These are phyloP conservation scores for Poecilia latipinna DNA, from an alignment of 2,113 vertebrate genomes.

Conservation along the genomic window DNA sequence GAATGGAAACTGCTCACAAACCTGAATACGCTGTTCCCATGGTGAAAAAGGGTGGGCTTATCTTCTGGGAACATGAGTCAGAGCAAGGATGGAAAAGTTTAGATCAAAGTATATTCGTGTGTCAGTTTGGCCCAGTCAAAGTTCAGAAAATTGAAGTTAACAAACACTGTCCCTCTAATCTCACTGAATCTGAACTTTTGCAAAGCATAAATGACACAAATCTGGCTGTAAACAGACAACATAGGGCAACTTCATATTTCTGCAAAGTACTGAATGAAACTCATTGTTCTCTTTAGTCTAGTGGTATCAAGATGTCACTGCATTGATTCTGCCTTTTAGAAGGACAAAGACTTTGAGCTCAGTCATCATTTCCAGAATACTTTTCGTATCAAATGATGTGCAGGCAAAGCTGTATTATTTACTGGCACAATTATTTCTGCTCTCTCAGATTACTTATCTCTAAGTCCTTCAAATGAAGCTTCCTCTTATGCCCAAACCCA, in stretches of 20 bases:
- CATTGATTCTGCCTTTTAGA: conserved; percentile 9
- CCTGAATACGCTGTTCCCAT: not conserved
- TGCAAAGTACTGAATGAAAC: not conserved
- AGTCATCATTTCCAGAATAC: conserved; percentile 7
- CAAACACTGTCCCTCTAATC: not conserved
- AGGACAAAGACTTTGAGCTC: not conserved
- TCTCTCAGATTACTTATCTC: conserved; percentile 30
- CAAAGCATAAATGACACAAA: too few species aligned
- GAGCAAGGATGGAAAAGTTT: not conserved
- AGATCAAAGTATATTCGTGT: not conserved
- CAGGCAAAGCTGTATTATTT: not conserved
- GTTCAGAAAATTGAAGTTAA: not conserved
- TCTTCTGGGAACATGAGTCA: not conserved
- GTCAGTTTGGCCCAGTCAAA: too few species aligned
- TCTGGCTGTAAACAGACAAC: not conserved
- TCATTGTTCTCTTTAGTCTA: not conserved
- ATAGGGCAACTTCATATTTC: not conserved
- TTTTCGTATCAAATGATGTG: not conserved
- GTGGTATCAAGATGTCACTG: not conserved
- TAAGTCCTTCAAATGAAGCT: conserved; percentile 24
- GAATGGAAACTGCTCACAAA: too few species aligned
- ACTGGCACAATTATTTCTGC: not conserved
- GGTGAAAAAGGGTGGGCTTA: not conserved
- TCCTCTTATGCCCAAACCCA: conserved; percentile 8
- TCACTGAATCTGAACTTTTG: not conserved